These are phyloP conservation scores for Cyphomyrus discorhynchus DNA, from an alignment of 2,113 vertebrate genomes.

Conservation along the genomic window DNA sequence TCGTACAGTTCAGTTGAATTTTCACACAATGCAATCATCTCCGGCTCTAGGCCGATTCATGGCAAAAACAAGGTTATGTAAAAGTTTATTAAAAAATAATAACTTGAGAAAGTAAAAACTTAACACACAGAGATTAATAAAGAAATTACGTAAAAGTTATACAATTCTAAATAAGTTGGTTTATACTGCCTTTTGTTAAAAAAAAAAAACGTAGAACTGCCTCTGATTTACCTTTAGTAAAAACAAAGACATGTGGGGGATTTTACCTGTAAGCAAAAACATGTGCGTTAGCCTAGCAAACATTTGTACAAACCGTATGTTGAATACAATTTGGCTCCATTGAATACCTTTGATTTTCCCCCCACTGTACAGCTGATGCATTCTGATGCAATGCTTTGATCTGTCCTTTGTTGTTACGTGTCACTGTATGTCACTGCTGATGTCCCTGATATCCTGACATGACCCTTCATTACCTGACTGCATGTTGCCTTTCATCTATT, in stretches of 20 bases:
- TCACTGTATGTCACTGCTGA: not conserved
- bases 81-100: not conserved
- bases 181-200: not conserved
- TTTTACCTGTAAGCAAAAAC: not conserved
- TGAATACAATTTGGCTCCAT: not conserved
- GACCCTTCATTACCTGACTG: not conserved
- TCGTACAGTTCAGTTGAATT: not conserved
- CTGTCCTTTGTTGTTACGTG: not conserved
- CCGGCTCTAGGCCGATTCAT: not conserved
- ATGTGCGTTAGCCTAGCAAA: not conserved
- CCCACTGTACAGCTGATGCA: not conserved
- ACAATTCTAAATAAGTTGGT: not conserved
- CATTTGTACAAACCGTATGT: not conserved
- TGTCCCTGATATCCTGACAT: not conserved
- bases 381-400: not conserved
- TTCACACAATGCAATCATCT: not conserved
- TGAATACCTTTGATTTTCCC: not conserved
- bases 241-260: not conserved
- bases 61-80: not conserved
- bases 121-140: not conserved
- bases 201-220: not conserved
- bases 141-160: not conserved
- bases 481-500: not conserved
- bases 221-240: not conserved
- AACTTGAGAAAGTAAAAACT: not conserved